Percentiles rank a stretch among this genome's conserved stretches.
Evolutionary conservation across 2,113 vertebrate species (phyloP).

Genomic region (Nibea coibor): DNA sequence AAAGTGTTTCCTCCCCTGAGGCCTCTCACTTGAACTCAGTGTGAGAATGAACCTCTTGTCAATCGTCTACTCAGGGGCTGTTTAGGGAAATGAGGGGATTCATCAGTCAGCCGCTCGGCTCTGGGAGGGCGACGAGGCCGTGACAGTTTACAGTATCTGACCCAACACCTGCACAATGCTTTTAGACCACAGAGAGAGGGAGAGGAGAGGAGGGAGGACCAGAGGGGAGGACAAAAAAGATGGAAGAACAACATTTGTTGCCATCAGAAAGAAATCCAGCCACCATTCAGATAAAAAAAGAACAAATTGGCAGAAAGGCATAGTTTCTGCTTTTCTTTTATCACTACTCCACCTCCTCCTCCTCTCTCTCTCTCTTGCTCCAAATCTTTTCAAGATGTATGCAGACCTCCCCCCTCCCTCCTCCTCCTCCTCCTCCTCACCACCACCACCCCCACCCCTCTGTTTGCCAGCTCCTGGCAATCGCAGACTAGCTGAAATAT

Average conservation of each 20-base stretch:
- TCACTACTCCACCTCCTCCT: conserved; percentile 58
- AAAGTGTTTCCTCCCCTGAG: conserved; percentile 76
- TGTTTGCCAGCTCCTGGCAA: conserved; percentile 78
- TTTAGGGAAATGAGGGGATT: conserved; percentile 75
- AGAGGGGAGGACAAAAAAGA: conserved; percentile 49
- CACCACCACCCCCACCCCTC: conserved; percentile 31
- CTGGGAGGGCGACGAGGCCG: conserved; percentile 36
- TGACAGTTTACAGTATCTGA: conserved; percentile 60
- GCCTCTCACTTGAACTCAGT: conserved; percentile 75
- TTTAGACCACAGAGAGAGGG: conserved; percentile 38
- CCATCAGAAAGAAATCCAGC: conserved; percentile 68
- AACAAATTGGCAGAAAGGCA: conserved; percentile 75
- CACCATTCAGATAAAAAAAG: conserved; percentile 53
- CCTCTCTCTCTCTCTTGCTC: conserved; percentile 51
- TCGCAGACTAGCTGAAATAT: conserved; percentile 73
- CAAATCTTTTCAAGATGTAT: conserved; percentile 80
- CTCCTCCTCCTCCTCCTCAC: too few relatives aligned
- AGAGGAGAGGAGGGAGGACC: conserved; percentile 13
- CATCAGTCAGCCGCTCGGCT: conserved; percentile 63
- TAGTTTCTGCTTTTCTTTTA: conserved; percentile 67
- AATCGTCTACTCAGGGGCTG: conserved; percentile 74
- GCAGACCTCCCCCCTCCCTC: conserved; percentile 28
- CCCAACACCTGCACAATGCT: conserved; percentile 72
- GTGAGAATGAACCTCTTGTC: conserved; percentile 79
- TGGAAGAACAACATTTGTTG: conserved; percentile 68